Percentiles rank a stretch among this genome's conserved stretches.
Evolutionary conservation across 1,140 invertebrate species (phyloP).

Genomic region (Chironomus striatipennis): DNA sequence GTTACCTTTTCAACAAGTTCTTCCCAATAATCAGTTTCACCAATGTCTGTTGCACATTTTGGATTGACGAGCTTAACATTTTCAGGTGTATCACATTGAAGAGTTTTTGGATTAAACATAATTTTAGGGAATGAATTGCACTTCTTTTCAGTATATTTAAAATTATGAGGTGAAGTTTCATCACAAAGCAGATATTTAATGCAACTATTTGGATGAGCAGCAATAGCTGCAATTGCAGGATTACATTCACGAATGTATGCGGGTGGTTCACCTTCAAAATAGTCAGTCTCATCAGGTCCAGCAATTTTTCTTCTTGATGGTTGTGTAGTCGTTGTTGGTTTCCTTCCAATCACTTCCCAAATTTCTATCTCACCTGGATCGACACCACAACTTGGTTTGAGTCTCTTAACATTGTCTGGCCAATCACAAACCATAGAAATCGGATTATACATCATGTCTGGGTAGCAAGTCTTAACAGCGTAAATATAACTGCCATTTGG

Average conservation of each 20-base stretch:
- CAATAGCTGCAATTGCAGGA: too few relatives aligned
- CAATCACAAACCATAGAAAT: constrained; percentile 47
- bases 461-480: constrained; percentile 43
- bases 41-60: constrained; percentile 38
- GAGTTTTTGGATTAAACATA: constrained; percentile 45
- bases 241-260: background rate
- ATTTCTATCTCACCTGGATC: constrained; percentile 5
- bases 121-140: constrained; percentile 29
- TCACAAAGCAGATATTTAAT: too few relatives aligned
- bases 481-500: background rate
- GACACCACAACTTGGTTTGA: constrained; percentile 46
- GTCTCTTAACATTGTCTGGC: constrained; percentile 44
- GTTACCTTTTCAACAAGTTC: background rate
- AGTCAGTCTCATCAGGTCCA: background rate
- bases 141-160: too few relatives aligned
- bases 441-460: constrained; percentile 47
- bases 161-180: too few relatives aligned
- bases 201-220: too few relatives aligned
- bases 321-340: background rate
- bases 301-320: background rate
- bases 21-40: background rate
- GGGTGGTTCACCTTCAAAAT: background rate
- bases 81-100: constrained; percentile 47
- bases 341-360: constrained; percentile 28
- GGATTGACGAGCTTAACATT: constrained; percentile 45